These are phyloP conservation scores for Burhinus bistriatus DNA, from an alignment of 2,113 vertebrate genomes.

Conservation along the genomic window DNA sequence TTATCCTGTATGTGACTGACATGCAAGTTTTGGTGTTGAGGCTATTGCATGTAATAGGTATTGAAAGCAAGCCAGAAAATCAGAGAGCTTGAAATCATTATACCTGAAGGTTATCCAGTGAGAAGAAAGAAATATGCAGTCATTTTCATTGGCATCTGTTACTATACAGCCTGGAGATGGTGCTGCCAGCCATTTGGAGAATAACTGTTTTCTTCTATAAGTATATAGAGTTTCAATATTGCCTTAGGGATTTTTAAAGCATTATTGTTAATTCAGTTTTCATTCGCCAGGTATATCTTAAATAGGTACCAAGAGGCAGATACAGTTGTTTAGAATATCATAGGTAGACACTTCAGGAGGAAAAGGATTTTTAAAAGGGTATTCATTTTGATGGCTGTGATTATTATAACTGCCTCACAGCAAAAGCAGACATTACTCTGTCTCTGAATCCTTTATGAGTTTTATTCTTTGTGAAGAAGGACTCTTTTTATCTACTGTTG, in stretches of 20 bases:
- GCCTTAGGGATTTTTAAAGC: neutral
- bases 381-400: slow-evolving; percentile 12
- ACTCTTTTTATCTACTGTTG: neutral
- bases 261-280: slow-evolving; percentile 32
- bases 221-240: neutral
- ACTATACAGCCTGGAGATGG: neutral
- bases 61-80: neutral
- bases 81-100: neutral
- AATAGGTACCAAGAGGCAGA: slow-evolving; percentile 18
- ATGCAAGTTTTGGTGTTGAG: neutral
- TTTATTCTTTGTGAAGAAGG: neutral
- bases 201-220: neutral
- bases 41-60: neutral
- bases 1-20: neutral
- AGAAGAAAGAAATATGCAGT: neutral
- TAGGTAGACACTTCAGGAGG: neutral
- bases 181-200: slow-evolving; percentile 3
- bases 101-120: neutral
- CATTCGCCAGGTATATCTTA: neutral
- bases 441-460: neutral
- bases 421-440: neutral
- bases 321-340: neutral
- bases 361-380: neutral
- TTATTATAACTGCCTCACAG: neutral
- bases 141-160: neutral